Base-by-base conservation (phyloP, 2,888 invertebrate species). In the Conomelus anceps region DNA sequence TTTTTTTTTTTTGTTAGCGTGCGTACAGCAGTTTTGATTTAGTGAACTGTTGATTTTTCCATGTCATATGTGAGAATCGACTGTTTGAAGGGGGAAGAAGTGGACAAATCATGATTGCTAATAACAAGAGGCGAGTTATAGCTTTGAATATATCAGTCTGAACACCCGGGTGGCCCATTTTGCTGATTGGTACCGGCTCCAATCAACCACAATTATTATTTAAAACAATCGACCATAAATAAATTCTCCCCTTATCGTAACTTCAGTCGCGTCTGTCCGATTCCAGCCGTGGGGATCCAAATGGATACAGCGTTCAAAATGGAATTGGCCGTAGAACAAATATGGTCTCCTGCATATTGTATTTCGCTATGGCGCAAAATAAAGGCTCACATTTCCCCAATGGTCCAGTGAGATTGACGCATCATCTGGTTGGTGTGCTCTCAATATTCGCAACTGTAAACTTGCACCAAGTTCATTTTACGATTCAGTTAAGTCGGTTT, bases 181-280 rank as follows among this genome's bases (percentile, higher is more conserved):
- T 63, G n/a, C 63, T 63, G 63, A 63, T 63, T 63, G 63, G 63
- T 63, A 20, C 22, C 22, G 23, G 23, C 63, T 88, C 88, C 88
- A 88, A 88, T 88, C 88, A 88, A 88, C 34, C 41, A 63, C 88
- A 88, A 88, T 88, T 88, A 88, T 88, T 88, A 88, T 88, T 88
- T 88, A 88, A 88, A 88, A 88, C 88, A 88, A 88, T 88, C 88
- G 88, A 63, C 63, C 88, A 41, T 88, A 88, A 88, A 88, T 88
- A 88, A 88, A 88, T 23, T 22, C 88, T 34, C 88, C 41, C 63
- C 63, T 63, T 63, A n/a, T 63, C 63, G 63, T 63, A n/a, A 63
- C 63, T n/a, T 63, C 63, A n/a, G 63, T 63, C 63, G n/a, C 63
- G 4, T 63, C 63, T 63, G 63, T 63, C 63, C 6, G 41, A 34